Evolutionary conservation across 2,113 vertebrate genomes (phyloP), one percentile per base, ranked within the genome.

Genomic region (Rhabdomys dilectus): DNA sequence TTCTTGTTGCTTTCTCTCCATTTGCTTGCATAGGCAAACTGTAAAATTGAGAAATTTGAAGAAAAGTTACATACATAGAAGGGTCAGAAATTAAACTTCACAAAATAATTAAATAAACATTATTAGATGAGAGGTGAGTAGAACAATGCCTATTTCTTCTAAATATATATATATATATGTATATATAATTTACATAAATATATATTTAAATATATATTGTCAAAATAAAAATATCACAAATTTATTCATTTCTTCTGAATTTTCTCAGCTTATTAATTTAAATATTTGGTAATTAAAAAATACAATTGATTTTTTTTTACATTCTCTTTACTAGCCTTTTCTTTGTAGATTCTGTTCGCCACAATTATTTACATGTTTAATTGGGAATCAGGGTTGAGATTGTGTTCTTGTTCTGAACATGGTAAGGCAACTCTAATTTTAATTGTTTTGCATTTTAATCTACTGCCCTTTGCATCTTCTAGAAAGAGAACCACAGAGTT

Each of bases 91-190:
- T 8, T 45, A 4, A 81, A 17, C 64, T 7, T 82, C 15, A 78
- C 12, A 80, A 82, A 91, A 73, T 13, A 34, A 82, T 17, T 45
- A 90, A 66, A 78, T 51, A 45, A 4, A 42, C 26, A 42, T 81
- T 53, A 0, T 36, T 80, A 21, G 0, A 10, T 0, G 24, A 7
- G 3, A 8, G 5, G 42, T 36, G 3, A 48, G 39, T 70, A 62
- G 24, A 91, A 17, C 2, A 36, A 92, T 34, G 7, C 0, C 7
- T 48, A 10, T 0, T 48, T 96, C 11, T 84, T 15, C 42, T 82
- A 93, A 91, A 34, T 64, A 64, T 10, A 64, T 64, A 13, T n/a
- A n/a, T n/a, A n/a, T n/a, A n/a, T n/a, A n/a, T n/a, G n/a, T n/a
- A n/a, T n/a, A n/a, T 34, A 12, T 31, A 12, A 64, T 24, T 66